phyloP scores from a whole-genome alignment of 2,113 vertebrate species.

The Aptenodytes patagonicus region DNA sequence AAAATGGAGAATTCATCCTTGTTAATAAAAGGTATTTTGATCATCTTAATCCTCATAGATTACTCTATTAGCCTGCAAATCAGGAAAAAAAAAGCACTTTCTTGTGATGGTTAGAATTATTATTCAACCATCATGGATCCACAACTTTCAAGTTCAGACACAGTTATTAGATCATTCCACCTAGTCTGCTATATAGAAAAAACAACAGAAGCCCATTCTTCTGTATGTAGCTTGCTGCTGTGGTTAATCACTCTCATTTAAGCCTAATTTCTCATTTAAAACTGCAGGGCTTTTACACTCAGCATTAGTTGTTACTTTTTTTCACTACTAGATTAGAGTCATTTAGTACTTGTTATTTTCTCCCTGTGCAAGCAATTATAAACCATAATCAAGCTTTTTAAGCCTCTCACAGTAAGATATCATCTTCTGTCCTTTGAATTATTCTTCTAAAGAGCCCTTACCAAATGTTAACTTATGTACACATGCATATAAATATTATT shows the following conservation, averaged over 20 bases:
- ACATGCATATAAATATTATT: background rate
- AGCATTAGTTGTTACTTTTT: constrained; percentile 6
- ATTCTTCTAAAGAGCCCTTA: constrained; percentile 13
- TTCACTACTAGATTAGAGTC: background rate
- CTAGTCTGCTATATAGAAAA: background rate
- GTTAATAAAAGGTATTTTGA: background rate
- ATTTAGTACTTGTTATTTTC: constrained; percentile 46
- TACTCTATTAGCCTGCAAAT: background rate
- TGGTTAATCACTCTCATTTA: constrained; percentile 7
- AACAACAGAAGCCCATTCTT: background rate
- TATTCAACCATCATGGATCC: background rate
- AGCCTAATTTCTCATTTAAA: constrained; percentile 41
- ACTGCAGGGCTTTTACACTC: background rate
- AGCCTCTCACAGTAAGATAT: constrained; percentile 20
- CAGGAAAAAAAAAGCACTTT: background rate
- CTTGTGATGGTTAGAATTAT: background rate
- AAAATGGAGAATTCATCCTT: background rate
- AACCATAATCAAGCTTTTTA: constrained; percentile 42
- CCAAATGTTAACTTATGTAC: background rate
- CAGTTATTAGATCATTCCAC: background rate
- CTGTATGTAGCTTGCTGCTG: background rate
- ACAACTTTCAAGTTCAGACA: background rate
- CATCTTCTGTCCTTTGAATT: constrained; percentile 19
- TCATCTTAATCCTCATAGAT: background rate
- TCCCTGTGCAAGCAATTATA: constrained; percentile 32